Conservation (phyloP, 2,888 invertebrate genomes). For the Unio pictorum region DNA sequence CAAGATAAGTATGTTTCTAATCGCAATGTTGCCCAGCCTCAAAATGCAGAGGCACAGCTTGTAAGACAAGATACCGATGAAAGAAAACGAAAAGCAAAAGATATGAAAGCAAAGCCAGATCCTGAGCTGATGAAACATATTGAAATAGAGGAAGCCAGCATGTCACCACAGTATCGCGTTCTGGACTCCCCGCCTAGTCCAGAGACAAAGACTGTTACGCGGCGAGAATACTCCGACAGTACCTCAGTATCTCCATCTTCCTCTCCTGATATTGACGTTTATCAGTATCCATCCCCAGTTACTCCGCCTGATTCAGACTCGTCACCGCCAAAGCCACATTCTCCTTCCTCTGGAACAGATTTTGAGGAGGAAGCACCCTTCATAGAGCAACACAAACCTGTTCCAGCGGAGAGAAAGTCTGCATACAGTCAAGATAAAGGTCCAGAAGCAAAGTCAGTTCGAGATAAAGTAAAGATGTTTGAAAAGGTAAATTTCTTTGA, state of each 20-base stretch:
- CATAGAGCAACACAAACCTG: constrained; percentile 10
- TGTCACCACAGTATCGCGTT: constrained; percentile 64
- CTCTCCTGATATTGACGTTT: constrained; percentile 60
- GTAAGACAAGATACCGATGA: constrained; percentile 58
- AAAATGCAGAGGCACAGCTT: constrained; percentile 14
- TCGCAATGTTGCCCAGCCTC: constrained; percentile 4
- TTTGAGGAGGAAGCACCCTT: constrained; percentile 45
- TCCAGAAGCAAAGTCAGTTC: not conserved
- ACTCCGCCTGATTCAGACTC: constrained; percentile 66
- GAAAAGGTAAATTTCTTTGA: constrained; percentile 25
- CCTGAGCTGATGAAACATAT: constrained; percentile 57
- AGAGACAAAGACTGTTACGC: constrained; percentile 53
- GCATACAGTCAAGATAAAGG: not conserved
- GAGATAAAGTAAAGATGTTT: constrained; percentile 21
- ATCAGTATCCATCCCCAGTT: constrained; percentile 65
- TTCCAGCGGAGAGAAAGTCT: constrained; percentile 1
- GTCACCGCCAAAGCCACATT: constrained; percentile 67
- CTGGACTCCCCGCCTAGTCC: constrained; percentile 67
- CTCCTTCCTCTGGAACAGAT: constrained; percentile 64
- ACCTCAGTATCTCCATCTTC: constrained; percentile 62
- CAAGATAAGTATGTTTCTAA: not conserved
- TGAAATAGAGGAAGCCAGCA: constrained; percentile 55
- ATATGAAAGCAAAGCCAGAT: constrained; percentile 61
- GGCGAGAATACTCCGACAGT: constrained; percentile 62
- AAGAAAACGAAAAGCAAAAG: constrained; percentile 52